Evolutionary conservation across 1,140 invertebrate genomes (phyloP), one percentile per base, ranked within the genome.

Genomic region (Magallana angulata): DNA sequence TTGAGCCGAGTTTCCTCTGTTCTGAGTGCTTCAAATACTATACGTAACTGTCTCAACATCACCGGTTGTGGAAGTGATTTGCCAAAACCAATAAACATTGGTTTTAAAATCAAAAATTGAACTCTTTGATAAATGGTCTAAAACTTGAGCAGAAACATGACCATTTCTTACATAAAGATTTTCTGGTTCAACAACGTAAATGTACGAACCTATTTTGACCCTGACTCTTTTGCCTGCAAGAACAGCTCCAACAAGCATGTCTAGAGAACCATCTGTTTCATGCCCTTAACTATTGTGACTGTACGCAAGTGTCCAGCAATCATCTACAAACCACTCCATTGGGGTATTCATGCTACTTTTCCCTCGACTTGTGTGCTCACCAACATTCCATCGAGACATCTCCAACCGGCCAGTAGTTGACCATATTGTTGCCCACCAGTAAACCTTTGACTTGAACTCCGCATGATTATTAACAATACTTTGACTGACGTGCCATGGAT

Each of bases 401-500:
- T 86, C 82, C 8, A 60, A 57, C 0, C 36, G 62, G 5, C 85
- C 88, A n/a, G 56, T n/a, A n/a, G 76, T 89, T 0, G 88, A 89
- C 88, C 84, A 84, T 57, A 86, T 86, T 14, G 88, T 84, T 76
- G 86, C 86, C 88, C 88, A 89, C 88, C 88, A 89, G n/a, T 86
- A 89, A 1, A 64, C 62, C 30, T 89, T 84, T 14, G 8, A 14
- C n/a, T 86, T 36, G 48, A 68, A 87, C 76, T 58, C 86, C 0
- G 14, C n/a, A 18, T 82, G 76, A 36, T 71, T 57, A 64, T 36
- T 30, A 7, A 57, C 80, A 16, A 11, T 57, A 59, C 58, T 60
- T 56, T 82, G 76, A 62, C 85, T 86, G 3, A 86, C 24, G 57
- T 60, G 58, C 85, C 85, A 86, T 8, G 81, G 76, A 48, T 86